phyloP scores from a whole-genome alignment of 2,797 vertebrate genomes.

The Heteromormyrus szaboi region DNA sequence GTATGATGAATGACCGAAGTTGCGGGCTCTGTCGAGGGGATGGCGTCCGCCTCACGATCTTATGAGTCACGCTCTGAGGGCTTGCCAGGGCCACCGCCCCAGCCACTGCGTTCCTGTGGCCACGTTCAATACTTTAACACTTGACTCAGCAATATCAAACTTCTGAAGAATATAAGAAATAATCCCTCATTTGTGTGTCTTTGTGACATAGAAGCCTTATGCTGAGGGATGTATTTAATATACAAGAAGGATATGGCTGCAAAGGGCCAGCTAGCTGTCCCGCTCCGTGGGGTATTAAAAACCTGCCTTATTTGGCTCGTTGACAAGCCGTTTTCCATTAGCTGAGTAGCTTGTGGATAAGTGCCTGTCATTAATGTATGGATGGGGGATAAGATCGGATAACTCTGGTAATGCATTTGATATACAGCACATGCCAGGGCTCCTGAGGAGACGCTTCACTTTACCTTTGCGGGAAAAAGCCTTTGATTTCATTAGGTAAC shows the following conservation, averaged over 20 bases:
- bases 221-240: background rate
- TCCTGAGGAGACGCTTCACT: background rate
- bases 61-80: slow-evolving; percentile 22
- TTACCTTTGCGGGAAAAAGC: background rate
- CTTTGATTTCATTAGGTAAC: slow-evolving; percentile 27
- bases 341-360: background rate
- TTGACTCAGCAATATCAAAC: background rate
- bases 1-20: slow-evolving; percentile 42
- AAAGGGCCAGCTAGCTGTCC: background rate
- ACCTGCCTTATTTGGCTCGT: background rate
- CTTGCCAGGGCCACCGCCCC: background rate
- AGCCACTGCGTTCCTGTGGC: background rate
- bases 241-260: background rate
- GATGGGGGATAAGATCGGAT: background rate
- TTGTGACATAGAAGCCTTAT: background rate
- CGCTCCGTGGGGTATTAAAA: background rate
- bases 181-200: background rate
- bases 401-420: background rate
- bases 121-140: background rate
- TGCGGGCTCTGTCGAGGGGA: slow-evolving; percentile 31
- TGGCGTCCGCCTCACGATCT: slow-evolving; percentile 37
- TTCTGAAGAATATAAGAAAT: background rate
- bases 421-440: background rate
- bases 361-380: slow-evolving; percentile 18
- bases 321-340: background rate